Evolutionary conservation across 1,140 invertebrate species (phyloP).

Genomic region (Solen grandis): DNA sequence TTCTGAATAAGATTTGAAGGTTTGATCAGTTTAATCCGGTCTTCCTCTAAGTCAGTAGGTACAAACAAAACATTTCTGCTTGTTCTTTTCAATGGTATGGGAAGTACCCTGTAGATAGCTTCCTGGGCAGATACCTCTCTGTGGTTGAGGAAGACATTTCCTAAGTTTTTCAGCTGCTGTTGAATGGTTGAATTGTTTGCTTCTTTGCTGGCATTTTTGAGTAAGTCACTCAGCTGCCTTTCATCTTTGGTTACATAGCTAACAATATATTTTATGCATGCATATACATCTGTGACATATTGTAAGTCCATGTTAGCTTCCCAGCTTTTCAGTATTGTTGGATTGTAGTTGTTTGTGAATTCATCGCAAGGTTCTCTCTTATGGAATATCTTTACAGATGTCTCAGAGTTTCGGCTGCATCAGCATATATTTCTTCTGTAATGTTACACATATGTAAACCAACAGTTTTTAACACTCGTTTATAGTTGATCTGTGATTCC

Average conservation of each 20-base stretch:
- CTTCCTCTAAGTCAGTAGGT: slow-evolving; percentile 2
- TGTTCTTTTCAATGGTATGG: slow-evolving; percentile 15
- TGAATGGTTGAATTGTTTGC: background rate
- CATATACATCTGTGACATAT: slow-evolving; percentile 1
- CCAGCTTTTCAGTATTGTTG: background rate
- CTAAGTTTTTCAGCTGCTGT: slow-evolving; percentile 21
- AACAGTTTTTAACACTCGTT: background rate
- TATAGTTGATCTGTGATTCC: background rate
- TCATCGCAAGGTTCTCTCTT: background rate
- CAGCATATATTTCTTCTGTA: background rate
- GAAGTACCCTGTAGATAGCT: slow-evolving; percentile 25
- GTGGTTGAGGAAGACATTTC: slow-evolving; percentile 34
- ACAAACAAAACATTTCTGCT: slow-evolving; percentile 23
- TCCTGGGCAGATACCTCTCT: slow-evolving; percentile 32
- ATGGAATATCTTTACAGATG: background rate
- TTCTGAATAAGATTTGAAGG: slow-evolving; percentile 4
- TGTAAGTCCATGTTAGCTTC: slow-evolving; percentile 23
- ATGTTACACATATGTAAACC: background rate
- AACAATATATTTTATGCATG: slow-evolving; percentile 18
- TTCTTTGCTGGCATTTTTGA: slow-evolving; percentile 21
- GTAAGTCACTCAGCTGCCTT: background rate
- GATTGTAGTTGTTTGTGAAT: slow-evolving; percentile 7
- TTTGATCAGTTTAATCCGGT: background rate
- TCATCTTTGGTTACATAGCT: slow-evolving; percentile 12
- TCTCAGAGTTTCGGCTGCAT: background rate